Conservation (phyloP, 2,888 invertebrate species). For the Nineta flava region DNA sequence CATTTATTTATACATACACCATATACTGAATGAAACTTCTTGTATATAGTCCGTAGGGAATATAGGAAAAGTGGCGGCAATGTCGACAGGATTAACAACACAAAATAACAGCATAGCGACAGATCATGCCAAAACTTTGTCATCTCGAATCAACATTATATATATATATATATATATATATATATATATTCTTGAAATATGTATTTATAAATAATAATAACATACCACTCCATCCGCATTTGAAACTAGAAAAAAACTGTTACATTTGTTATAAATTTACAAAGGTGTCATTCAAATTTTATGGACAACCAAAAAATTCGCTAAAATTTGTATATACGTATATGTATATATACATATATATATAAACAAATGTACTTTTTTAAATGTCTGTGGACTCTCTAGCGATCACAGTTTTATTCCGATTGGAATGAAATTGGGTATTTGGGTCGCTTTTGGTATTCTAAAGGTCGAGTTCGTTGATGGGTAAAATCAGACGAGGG, state of each 20-base stretch:
- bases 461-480: no score
- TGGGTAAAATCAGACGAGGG: no score
- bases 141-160: slow-evolving; percentile 2
- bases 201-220: not conserved
- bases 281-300: no score
- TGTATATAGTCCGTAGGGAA: no score
- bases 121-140: slow-evolving; percentile 4
- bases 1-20: no score
- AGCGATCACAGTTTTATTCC: no score
- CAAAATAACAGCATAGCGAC: not conserved
- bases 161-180: slow-evolving; percentile 1
- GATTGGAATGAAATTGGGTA: no score
- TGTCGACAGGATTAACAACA: not conserved
- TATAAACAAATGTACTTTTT: not conserved
- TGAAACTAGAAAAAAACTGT: not conserved
- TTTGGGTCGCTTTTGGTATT: no score
- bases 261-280: no score
- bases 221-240: not conserved
- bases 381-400: not conserved
- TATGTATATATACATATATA: not conserved
- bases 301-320: no score
- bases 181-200: not conserved
- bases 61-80: no score
- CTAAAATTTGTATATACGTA: not conserved
- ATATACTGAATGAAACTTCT: no score